Evolutionary conservation across 2,797 vertebrate species (phyloP).

Genomic region (Brotula barbata): DNA sequence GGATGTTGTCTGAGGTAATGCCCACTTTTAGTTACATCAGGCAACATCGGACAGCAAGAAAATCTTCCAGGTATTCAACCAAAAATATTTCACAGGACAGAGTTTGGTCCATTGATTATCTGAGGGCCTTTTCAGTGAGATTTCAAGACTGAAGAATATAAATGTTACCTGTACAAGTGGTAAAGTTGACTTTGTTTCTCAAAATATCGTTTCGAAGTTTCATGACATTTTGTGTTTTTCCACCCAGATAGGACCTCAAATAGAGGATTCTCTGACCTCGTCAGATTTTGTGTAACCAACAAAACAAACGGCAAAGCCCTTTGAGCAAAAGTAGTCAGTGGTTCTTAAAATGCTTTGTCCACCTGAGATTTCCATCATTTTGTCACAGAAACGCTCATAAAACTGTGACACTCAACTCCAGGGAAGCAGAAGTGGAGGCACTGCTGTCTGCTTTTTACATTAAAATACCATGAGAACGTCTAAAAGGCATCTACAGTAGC

Average conservation of each 20-base stretch:
- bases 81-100: not conserved
- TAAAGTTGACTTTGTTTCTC: too few species aligned
- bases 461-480: not conserved
- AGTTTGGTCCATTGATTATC: constrained; percentile 3
- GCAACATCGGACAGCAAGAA: constrained; percentile 19
- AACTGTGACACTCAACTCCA: not conserved
- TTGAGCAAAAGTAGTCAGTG: constrained; percentile 27
- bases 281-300: not conserved
- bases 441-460: constrained; percentile 8
- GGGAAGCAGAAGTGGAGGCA: not conserved
- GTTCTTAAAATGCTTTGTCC: constrained; percentile 16
- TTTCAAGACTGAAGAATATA: too few species aligned
- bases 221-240: too few species aligned
- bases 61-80: constrained; percentile 33
- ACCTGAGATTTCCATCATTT: constrained; percentile 33
- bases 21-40: constrained; percentile 8
- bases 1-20: constrained; percentile 59
- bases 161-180: too few species aligned
- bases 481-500: constrained; percentile 23
- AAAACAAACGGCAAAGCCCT: not conserved
- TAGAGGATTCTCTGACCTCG: not conserved
- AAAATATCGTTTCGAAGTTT: too few species aligned
- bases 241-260: not conserved
- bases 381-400: not conserved
- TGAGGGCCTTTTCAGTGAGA: too few species aligned